Base-by-base conservation (phyloP, 2,113 vertebrate species). In the Bucco capensis region DNA sequence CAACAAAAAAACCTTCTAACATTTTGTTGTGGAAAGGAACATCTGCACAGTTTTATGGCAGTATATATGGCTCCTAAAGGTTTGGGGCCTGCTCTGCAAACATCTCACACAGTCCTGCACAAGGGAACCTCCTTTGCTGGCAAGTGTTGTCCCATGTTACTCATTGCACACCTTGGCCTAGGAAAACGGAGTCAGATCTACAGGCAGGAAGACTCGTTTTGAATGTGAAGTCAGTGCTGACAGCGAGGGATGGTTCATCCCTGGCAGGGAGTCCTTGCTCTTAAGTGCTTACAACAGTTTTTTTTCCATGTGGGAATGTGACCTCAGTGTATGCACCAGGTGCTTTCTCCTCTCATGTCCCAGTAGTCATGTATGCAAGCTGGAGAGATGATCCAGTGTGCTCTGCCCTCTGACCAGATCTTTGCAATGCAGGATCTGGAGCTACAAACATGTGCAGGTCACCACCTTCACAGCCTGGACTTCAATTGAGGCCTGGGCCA, bases 1-100 rank as follows among this genome's bases (percentile, higher is more conserved):
- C 76, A 93, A 61, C 85, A 90, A 62, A 93, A 84, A 30, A 11
- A n/a, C 49, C 78, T 86, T 94, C 47, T 83, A 92, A 83, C 78
- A 50, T 66, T 94, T 90, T 86, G 65, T 89, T 70, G 80, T 51
- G 38, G 40, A 47, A 90, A 95, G 77, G 46, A 92, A 82, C 11
- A 46, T 88, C 93, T 90, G 66, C 75, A 66, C 61, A 78, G 61
- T 62, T 87, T 85, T 86, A 37, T 40, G 60, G 62, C 54, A 40
- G 28, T 71, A 33, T 73, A 18, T 28, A 27, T 42, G 58, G 54
- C 42, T 28, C 53, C 18, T 72, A 67, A 53, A 12, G 72, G 53
- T 53, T 75, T 61, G 17, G 80, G 61, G 47, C 44, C 35, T 60
- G 64, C 50, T 53, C 65, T 77, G 70, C 44, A 46, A 58, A 44